These are phyloP conservation scores for Amaurobius ferox DNA, from an alignment of 2,888 invertebrate species.

Conservation along the genomic window DNA sequence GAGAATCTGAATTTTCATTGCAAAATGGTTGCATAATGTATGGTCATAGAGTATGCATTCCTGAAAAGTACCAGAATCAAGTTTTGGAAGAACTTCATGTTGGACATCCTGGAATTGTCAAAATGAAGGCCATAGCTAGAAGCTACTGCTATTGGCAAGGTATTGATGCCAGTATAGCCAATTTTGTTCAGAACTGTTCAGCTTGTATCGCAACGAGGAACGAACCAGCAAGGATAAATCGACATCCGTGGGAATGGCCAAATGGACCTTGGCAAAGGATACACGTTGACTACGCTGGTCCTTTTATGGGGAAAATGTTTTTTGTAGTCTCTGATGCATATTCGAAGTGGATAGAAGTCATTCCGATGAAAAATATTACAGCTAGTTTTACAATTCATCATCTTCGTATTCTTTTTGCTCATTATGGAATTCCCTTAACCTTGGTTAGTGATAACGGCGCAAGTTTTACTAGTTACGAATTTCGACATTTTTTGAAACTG, in stretches of 20 bases:
- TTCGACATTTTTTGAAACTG: conserved; percentile 44
- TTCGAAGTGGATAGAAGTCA: too few species aligned
- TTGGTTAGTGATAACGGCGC: conserved; percentile 57
- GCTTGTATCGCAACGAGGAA: conserved; percentile 48
- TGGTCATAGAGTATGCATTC: conserved; percentile 54
- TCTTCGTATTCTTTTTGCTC: conserved; percentile 44
- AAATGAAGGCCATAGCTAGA: conserved; percentile 28
- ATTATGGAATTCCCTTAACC: conserved; percentile 45
- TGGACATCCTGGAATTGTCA: conserved; percentile 14
- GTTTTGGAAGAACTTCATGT: conserved; percentile 17
- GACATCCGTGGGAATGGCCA: conserved; percentile 51
- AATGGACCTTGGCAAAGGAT: too few species aligned
- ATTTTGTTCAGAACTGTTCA: conserved; percentile 51
- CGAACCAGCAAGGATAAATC: conserved; percentile 52
- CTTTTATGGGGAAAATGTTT: too few species aligned
- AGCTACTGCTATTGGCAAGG: conserved; percentile 51
- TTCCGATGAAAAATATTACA: too few species aligned
- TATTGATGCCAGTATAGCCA: conserved; percentile 41
- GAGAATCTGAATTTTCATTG: conserved; percentile 53
- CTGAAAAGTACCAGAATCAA: conserved; percentile 44
- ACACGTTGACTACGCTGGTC: too few species aligned
- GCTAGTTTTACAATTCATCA: too few species aligned
- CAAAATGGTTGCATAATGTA: conserved; percentile 50
- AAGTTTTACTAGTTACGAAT: conserved; percentile 34
- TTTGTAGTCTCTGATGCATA: too few species aligned